These are phyloP conservation scores for Centruroides sculpturatus DNA, from an alignment of 1,140 invertebrate genomes.

Conservation along the genomic window DNA sequence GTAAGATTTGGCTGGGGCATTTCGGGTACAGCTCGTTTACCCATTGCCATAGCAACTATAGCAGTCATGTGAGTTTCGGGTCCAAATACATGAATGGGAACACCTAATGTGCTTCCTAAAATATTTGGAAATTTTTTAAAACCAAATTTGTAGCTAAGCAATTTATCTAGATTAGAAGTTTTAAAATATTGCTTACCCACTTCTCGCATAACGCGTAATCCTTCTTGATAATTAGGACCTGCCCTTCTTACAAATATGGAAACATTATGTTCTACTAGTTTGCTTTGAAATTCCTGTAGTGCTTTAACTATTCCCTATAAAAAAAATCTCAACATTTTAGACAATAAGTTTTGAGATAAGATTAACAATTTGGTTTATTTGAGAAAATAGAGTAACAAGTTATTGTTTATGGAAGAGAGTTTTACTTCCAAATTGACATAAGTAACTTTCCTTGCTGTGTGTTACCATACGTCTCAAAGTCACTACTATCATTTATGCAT, in stretches of 20 bases:
- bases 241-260: constrained; percentile 92
- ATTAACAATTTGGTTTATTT: too few relatives aligned
- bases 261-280: constrained; percentile 78
- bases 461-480: too few relatives aligned
- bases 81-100: constrained; percentile 90
- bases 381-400: too few relatives aligned
- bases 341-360: too few relatives aligned
- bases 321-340: background rate
- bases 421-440: too few relatives aligned
- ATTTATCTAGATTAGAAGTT: background rate
- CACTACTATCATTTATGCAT: too few relatives aligned
- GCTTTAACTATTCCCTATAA: constrained; percentile 83
- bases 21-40: constrained; percentile 70
- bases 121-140: background rate
- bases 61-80: constrained; percentile 99
- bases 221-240: constrained; percentile 98
- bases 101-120: constrained; percentile 67
- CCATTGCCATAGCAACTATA: constrained; percentile 93
- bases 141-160: too few relatives aligned
- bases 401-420: too few relatives aligned
- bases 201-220: constrained; percentile 49
- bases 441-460: too few relatives aligned
- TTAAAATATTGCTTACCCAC: constrained; percentile 27
- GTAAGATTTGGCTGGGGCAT: constrained; percentile 47
- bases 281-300: constrained; percentile 78